Percentiles rank a stretch among this genome's conserved stretches.
phyloP scores from a whole-genome alignment of 2,888 invertebrate genomes.

The Standfussiana lucernea region DNA sequence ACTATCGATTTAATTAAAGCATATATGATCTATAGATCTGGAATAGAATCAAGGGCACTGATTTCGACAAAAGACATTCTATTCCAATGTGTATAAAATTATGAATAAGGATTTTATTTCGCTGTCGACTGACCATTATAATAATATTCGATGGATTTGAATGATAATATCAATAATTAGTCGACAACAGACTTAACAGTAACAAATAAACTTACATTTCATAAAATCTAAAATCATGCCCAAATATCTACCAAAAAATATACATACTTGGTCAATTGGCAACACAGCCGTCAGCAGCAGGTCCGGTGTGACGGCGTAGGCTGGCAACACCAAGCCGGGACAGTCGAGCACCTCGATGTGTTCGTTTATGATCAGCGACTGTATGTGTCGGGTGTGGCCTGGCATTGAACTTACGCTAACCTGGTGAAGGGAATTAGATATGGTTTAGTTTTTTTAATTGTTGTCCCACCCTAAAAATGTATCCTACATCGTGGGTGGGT shows the following conservation, averaged over 20 bases:
- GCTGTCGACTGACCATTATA: neutral
- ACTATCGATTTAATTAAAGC: too few species aligned
- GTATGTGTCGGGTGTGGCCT: conserved; percentile 99
- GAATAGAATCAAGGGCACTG: neutral
- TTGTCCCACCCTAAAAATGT: too few species aligned
- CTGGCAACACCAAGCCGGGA: conserved; percentile 99
- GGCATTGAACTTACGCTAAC: conserved; percentile 99
- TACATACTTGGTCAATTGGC: conserved; percentile 96
- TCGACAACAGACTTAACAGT: neutral
- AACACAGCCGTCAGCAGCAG: conserved; percentile 98
- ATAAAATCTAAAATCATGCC: neutral
- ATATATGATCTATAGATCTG: too few species aligned
- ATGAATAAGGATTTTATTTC: neutral
- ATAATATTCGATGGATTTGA: neutral
- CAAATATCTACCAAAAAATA: neutral
- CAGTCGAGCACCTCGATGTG: conserved; percentile 98
- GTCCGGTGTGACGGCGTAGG: conserved; percentile 98
- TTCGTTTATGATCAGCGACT: conserved; percentile 95
- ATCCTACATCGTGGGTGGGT: too few species aligned
- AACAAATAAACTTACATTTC: neutral
- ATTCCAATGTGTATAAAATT: neutral
- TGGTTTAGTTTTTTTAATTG: too few species aligned
- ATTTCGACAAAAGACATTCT: neutral
- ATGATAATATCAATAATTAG: neutral
- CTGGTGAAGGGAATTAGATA: conserved; percentile 67